Base-by-base conservation (phyloP, 2,797 vertebrate genomes). In the Xenopus petersii region DNA sequence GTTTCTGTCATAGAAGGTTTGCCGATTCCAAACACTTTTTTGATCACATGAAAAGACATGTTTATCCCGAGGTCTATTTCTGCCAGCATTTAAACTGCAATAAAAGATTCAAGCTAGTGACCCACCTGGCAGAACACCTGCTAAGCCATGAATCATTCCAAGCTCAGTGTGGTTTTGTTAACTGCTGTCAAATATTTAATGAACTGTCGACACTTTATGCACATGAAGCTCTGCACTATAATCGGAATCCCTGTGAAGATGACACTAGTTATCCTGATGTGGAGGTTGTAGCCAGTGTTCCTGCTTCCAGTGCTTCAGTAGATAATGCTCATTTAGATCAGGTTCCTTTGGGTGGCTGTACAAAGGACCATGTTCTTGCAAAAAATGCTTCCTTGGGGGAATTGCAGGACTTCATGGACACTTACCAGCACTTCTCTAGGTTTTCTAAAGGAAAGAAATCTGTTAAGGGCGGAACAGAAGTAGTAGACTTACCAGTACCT, bases 221-320 rank as follows among this genome's bases (percentile, higher is more conserved):
- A 75, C 98, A 99, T 0, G 98, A 99, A 82, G 91, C 88, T 81
- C 92, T 91, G 75, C 98, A 99, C 84, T 99, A 98, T 75, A 85
- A 90, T 85, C 88, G 76, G 80, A 89, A 86, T 88, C 77, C 80
- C 47, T 66, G 81, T 61, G 88, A 89, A 71, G 74, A 80, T 74
- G 82, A 76, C 70, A 81, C 82, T 82, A 82, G 84, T 47, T 80
- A 82, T 64, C 84, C 77, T 72, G 84, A 85, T 84, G 77, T 84
- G 72, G 70, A 85, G 70, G 80, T 9, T 3, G 9, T 56, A 10
- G 15, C 13, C 15, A 17, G n/a, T 56, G 54, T 8, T 56, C 16
- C n/a, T 56, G 16, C 15, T 56, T 56, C 54, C n/a, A 56, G 7
- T 56, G n/a, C 54, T 8, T 8, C 84, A 81, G 84, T 86, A 80